phyloP scores from a whole-genome alignment of 2,113 vertebrate genomes.

The Varanus komodoensis region DNA sequence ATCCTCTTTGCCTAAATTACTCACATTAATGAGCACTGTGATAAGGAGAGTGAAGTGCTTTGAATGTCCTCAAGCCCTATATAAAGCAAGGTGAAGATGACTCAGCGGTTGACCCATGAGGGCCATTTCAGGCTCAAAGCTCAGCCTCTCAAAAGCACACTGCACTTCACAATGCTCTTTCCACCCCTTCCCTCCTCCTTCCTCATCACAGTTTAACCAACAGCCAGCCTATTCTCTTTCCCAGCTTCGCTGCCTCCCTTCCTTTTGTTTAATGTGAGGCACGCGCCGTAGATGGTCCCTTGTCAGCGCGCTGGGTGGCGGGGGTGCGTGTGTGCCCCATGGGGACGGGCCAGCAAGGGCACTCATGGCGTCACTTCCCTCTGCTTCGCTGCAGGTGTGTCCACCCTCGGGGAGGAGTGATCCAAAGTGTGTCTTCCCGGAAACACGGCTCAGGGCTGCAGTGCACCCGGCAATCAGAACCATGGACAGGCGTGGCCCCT shows the following conservation, averaged over 20 bases:
- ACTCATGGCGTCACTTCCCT: constrained; percentile 21
- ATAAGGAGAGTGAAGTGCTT: neutral
- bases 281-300: neutral
- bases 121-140: neutral
- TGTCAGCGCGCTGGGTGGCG: neutral
- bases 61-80: neutral
- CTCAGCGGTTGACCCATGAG: neutral
- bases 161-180: neutral
- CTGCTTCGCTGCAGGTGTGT: constrained; percentile 79
- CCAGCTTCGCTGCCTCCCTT: neutral
- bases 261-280: no score
- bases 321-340: neutral
- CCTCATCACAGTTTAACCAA: neutral
- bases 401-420: constrained; percentile 93
- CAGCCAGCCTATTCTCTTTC: neutral
- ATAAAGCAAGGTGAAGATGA: neutral
- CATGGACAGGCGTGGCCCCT: constrained; percentile 89
- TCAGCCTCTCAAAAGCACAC: neutral
- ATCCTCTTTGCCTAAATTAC: neutral
- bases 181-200: neutral
- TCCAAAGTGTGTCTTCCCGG: constrained; percentile 95
- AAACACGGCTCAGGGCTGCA: constrained; percentile 84
- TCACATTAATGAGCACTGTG: neutral
- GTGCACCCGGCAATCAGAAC: constrained; percentile 80
- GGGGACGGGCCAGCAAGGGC: accelerated